Conservation (phyloP, 2,888 invertebrate genomes). For the Brachyptera risi region DNA sequence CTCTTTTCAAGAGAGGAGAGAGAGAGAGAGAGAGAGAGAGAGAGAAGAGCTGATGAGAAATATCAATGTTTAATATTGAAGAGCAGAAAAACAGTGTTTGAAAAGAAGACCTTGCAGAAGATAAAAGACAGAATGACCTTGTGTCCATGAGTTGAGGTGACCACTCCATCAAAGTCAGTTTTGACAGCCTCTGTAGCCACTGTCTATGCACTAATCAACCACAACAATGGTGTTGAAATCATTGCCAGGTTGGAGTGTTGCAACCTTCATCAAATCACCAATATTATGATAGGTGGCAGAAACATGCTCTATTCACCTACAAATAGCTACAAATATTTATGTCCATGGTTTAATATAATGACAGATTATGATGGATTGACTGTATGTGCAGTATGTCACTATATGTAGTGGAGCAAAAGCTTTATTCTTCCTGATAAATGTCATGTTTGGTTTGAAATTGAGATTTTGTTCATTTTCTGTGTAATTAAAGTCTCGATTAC, state of each 20-base stretch:
- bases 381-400: too few species aligned
- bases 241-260: too few species aligned
- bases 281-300: neutral
- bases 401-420: too few species aligned
- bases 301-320: neutral
- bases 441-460: too few species aligned
- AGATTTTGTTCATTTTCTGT: too few species aligned
- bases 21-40: too few species aligned
- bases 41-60: neutral
- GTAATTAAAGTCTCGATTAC: too few species aligned
- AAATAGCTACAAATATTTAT: neutral
- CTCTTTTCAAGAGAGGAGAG: too few species aligned
- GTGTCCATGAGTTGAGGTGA: conserved; percentile 27
- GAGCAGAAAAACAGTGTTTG: neutral
- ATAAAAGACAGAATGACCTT: conserved; percentile 5
- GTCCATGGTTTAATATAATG: neutral
- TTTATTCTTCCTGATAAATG: too few species aligned
- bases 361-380: neutral
- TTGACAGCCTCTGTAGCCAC: conserved; percentile 23
- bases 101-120: conserved; percentile 2
- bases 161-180: conserved; percentile 26
- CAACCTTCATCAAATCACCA: too few species aligned
- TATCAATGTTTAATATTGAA: neutral
- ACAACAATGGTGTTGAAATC: neutral
- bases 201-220: neutral